These are phyloP conservation scores for Prunella fulvescens DNA, from an alignment of 2,113 vertebrate species.

Conservation along the genomic window DNA sequence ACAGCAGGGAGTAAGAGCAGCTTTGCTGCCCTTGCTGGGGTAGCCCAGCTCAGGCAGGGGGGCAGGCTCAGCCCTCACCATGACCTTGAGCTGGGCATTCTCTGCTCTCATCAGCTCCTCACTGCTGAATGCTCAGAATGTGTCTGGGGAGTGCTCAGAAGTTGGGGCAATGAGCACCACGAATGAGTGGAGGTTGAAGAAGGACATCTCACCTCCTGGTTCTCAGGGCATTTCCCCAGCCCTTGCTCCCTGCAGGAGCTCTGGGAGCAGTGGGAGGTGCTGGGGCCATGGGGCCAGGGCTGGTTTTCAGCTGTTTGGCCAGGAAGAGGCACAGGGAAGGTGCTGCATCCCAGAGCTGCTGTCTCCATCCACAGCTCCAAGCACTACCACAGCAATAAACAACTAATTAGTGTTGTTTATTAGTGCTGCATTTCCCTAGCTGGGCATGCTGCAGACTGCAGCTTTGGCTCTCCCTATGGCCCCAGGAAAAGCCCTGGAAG, in stretches of 20 bases:
- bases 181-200: neutral
- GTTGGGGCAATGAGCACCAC: accelerated
- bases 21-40: neutral
- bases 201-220: neutral
- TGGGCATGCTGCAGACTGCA: neutral
- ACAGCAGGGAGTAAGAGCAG: neutral
- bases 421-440: neutral
- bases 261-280: neutral
- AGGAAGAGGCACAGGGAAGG: neutral
- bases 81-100: neutral
- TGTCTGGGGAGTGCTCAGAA: neutral
- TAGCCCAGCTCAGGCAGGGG: neutral
- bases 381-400: neutral
- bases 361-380: neutral
- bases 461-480: accelerated
- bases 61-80: neutral
- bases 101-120: neutral
- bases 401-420: neutral
- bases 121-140: neutral
- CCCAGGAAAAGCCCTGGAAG: neutral
- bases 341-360: neutral
- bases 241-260: neutral
- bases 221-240: neutral
- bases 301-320: neutral
- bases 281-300: accelerated